Evolutionary conservation across 2,113 vertebrate species (phyloP).

Genomic region (Rallus limicola): DNA sequence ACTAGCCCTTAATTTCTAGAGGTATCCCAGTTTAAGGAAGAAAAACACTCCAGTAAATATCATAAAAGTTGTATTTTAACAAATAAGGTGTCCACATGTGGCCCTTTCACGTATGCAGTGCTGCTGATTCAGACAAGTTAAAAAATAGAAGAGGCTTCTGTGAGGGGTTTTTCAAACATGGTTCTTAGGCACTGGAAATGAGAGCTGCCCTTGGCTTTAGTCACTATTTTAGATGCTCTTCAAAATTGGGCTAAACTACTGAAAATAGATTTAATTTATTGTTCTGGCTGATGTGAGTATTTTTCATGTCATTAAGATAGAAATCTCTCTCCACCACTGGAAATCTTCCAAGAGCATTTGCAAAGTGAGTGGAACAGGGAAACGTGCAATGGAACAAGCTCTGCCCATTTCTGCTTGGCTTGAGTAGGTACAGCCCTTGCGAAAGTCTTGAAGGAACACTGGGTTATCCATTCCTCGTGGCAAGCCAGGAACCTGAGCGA

Average conservation of each 20-base stretch:
- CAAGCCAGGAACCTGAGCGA: background rate
- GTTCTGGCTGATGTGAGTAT: background rate
- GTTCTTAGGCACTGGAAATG: background rate
- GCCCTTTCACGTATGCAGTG: background rate
- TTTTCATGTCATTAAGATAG: background rate
- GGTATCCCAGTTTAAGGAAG: background rate
- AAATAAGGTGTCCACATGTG: background rate
- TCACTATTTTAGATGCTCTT: background rate
- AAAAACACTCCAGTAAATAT: background rate
- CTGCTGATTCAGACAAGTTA: background rate
- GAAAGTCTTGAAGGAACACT: background rate
- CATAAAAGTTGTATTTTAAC: background rate
- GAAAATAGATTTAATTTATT: background rate
- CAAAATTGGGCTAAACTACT: background rate
- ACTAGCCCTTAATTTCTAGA: background rate
- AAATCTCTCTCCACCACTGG: background rate
- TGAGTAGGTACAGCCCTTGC: background rate
- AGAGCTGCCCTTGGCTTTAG: background rate
- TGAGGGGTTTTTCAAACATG: background rate
- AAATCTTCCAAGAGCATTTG: background rate
- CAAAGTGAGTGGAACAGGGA: background rate
- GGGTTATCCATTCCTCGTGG: background rate
- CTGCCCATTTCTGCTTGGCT: background rate
- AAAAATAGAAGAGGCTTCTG: background rate
- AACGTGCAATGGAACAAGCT: background rate